Evolutionary conservation across 2,888 invertebrate genomes (phyloP).

Genomic region (Gerosis bhagava): DNA sequence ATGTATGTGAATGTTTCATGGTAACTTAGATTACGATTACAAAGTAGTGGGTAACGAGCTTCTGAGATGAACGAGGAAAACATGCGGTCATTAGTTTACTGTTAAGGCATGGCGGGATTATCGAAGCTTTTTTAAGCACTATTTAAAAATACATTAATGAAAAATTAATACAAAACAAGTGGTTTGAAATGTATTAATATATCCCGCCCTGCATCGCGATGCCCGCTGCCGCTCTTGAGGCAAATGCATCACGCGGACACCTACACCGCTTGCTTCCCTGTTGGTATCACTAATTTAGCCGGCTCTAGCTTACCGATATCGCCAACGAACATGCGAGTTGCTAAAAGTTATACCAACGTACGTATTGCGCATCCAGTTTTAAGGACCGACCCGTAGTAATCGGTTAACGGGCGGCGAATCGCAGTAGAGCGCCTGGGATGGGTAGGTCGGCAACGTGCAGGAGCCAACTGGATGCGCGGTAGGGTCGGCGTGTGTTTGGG

Average conservation of each 20-base stretch:
- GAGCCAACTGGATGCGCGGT: conserved; percentile 34
- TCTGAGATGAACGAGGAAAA: conserved; percentile 40
- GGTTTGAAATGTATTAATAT: conserved; percentile 25
- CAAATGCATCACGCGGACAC: conserved; percentile 2
- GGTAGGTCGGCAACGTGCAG: conserved; percentile 18
- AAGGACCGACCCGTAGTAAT: neutral
- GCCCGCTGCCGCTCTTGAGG: neutral
- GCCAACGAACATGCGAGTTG: neutral
- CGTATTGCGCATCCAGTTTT: conserved; percentile 19
- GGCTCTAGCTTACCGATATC: neutral
- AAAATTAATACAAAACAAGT: no score
- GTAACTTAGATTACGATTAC: conserved; percentile 17
- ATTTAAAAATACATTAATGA: no score
- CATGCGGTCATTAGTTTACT: conserved; percentile 40
- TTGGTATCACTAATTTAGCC: conserved; percentile 12
- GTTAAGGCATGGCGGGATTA: conserved; percentile 45
- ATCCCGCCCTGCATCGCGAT: conserved; percentile 10
- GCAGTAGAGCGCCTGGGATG: no score
- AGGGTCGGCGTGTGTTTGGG: conserved; percentile 25
- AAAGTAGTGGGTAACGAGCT: conserved; percentile 59
- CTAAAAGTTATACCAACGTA: conserved; percentile 17
- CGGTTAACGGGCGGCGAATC: no score
- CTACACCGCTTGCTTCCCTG: conserved; percentile 22
- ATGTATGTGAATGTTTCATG: conserved; percentile 62
- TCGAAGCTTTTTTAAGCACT: conserved; percentile 36